These are phyloP conservation scores for Biston betularia DNA, from an alignment of 2,888 invertebrate genomes.

Conservation along the genomic window DNA sequence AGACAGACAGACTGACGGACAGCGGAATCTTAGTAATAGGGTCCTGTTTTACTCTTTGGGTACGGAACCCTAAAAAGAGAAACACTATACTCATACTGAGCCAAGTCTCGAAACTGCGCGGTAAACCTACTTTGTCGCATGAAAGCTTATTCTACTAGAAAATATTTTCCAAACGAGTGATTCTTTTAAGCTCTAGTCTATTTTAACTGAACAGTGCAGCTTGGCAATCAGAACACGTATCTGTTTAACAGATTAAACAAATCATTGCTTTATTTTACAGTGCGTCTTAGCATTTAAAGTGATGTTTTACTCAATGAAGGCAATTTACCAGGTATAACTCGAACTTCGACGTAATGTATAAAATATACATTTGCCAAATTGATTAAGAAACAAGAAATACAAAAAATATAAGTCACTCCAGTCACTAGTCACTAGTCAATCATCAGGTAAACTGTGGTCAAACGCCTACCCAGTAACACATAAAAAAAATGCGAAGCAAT, in stretches of 20 bases:
- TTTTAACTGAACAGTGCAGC: conserved; percentile 18
- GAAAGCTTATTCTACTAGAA: conserved; percentile 28
- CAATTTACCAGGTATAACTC: background rate
- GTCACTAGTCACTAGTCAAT: too few relatives aligned
- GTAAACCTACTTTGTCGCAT: background rate
- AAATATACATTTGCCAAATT: too few relatives aligned
- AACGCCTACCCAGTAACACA: too few relatives aligned
- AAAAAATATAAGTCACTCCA: too few relatives aligned
- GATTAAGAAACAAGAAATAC: too few relatives aligned
- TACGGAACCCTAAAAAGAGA: too few relatives aligned
- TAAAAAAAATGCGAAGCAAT: too few relatives aligned
- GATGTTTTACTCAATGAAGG: background rate
- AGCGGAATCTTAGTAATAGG: too few relatives aligned
- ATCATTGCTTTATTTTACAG: conserved; percentile 6
- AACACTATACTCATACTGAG: background rate
- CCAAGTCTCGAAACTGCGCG: background rate
- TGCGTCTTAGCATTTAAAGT: conserved; percentile 4
- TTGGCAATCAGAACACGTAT: background rate
- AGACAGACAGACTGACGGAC: too few relatives aligned
- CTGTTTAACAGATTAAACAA: conserved; percentile 6
- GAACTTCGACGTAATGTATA: too few relatives aligned
- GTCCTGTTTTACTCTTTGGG: too few relatives aligned
- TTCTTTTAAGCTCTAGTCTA: conserved; percentile 20
- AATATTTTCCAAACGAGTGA: conserved; percentile 32
- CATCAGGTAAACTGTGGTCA: too few relatives aligned